A percentile compares a stretch with the other conserved stretches of the same genome.
Conservation (phyloP, 2,797 vertebrate genomes). For the Chelon labrosus region DNA sequence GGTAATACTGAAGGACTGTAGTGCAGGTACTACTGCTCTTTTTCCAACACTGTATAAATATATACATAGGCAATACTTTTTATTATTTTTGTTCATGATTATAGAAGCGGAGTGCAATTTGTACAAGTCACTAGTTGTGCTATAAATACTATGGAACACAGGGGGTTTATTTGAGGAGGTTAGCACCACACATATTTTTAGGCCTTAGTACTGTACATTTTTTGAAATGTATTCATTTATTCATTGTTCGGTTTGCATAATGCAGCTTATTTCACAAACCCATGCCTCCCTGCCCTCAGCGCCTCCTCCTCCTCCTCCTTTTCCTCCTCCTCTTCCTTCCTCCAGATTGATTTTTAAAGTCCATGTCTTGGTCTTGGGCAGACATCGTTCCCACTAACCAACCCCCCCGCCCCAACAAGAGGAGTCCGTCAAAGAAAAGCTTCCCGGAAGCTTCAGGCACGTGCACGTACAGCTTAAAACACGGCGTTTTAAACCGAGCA, state of each 20-base stretch:
- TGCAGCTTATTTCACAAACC: constrained; percentile 96
- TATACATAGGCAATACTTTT: constrained; percentile 99
- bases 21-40: constrained; percentile 89
- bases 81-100: constrained; percentile 99
- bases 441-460: constrained; percentile 99
- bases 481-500: constrained; percentile 91
- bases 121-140: constrained; percentile 99
- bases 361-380: constrained; percentile 87
- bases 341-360: constrained; percentile 86
- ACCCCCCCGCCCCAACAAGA: constrained; percentile 79
- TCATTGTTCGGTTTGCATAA: constrained; percentile 94
- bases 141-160: constrained; percentile 99
- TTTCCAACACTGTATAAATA: constrained; percentile 99
- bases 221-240: constrained; percentile 87
- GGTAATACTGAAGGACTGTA: constrained; percentile 93
- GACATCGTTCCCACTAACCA: constrained; percentile 72
- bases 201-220: constrained; percentile 99
- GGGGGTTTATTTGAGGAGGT: constrained; percentile 94
- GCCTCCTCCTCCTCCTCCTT: constrained; percentile 41
- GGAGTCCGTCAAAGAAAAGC: constrained; percentile 91
- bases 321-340: too few species aligned
- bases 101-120: constrained; percentile 99
- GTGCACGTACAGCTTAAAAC: constrained; percentile 94
- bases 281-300: constrained; percentile 63
- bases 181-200: constrained; percentile 99